Evolutionary conservation across 2,113 vertebrate species (phyloP).

Genomic region (Myiopsitta monachus): DNA sequence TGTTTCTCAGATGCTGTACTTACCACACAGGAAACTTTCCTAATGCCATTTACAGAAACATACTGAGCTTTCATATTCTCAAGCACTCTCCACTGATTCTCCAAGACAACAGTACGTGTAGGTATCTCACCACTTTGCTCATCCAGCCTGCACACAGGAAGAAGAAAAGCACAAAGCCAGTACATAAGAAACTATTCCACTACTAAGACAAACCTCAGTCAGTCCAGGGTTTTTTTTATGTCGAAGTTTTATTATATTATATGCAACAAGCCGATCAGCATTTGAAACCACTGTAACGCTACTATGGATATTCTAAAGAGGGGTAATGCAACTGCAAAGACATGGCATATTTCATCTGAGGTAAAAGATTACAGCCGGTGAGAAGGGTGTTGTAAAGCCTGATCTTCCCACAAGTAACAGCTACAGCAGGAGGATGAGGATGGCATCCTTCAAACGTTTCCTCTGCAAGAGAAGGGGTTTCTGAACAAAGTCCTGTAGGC

Average conservation of each 20-base stretch:
- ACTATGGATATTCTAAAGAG: background rate
- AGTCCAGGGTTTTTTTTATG: background rate
- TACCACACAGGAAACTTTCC: slow-evolving; percentile 97
- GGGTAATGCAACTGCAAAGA: background rate
- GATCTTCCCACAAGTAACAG: background rate
- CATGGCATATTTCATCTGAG: background rate
- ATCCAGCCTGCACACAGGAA: slow-evolving; percentile 79
- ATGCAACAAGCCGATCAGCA: background rate
- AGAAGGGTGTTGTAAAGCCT: background rate
- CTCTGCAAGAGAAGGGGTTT: background rate
- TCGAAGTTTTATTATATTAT: background rate
- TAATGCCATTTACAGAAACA: slow-evolving; percentile 92
- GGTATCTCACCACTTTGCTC: slow-evolving; percentile 81
- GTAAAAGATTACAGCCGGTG: background rate
- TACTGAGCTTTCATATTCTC: slow-evolving; percentile 98
- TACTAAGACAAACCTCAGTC: background rate
- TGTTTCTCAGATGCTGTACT: slow-evolving; percentile 26
- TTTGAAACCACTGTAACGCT: background rate
- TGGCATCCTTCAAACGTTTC: background rate
- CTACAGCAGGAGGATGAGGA: background rate
- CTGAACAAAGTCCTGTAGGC: background rate
- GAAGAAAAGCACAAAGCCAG: background rate
- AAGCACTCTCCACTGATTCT: slow-evolving; percentile 89
- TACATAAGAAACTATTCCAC: background rate
- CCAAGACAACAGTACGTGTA: slow-evolving; percentile 77